phyloP scores from a whole-genome alignment of 2,797 vertebrate genomes.

The Bryconaethiops microstoma region DNA sequence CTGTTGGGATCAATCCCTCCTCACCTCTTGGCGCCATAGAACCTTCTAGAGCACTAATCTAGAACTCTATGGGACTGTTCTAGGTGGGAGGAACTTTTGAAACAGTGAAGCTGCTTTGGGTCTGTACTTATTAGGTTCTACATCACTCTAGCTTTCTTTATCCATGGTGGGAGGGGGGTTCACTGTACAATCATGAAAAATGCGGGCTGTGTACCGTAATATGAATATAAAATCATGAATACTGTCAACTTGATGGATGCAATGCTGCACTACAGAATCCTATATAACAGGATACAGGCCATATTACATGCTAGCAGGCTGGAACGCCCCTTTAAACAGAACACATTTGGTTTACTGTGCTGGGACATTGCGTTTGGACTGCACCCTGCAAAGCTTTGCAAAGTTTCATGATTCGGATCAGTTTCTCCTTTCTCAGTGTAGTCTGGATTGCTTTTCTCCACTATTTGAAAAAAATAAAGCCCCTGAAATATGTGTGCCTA shows the following conservation, averaged over 20 bases:
- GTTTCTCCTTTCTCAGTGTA: slow-evolving; percentile 48
- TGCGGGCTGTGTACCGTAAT: background rate
- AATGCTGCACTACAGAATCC: background rate
- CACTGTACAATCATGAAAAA: background rate
- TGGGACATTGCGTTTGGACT: slow-evolving; percentile 40
- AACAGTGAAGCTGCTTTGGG: too few species aligned
- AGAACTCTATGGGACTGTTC: too few species aligned
- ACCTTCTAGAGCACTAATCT: background rate
- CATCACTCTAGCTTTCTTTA: background rate
- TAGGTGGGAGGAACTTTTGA: too few species aligned
- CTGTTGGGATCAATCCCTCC: background rate
- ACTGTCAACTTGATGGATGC: background rate
- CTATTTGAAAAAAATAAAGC: slow-evolving; percentile 80
- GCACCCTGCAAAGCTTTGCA: slow-evolving; percentile 44
- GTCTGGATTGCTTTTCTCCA: slow-evolving; percentile 68
- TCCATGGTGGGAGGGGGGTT: background rate
- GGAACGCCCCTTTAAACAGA: background rate
- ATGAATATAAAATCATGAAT: background rate
- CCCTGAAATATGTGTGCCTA: slow-evolving; percentile 65
- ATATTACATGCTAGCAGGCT: background rate
- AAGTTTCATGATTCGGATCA: slow-evolving; percentile 26
- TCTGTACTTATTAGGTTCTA: background rate
- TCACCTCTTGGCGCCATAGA: background rate
- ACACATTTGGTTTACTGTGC: slow-evolving; percentile 19
- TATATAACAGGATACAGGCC: too few species aligned